phyloP scores from a whole-genome alignment of 2,888 invertebrate species.

The Spodoptera picta region DNA sequence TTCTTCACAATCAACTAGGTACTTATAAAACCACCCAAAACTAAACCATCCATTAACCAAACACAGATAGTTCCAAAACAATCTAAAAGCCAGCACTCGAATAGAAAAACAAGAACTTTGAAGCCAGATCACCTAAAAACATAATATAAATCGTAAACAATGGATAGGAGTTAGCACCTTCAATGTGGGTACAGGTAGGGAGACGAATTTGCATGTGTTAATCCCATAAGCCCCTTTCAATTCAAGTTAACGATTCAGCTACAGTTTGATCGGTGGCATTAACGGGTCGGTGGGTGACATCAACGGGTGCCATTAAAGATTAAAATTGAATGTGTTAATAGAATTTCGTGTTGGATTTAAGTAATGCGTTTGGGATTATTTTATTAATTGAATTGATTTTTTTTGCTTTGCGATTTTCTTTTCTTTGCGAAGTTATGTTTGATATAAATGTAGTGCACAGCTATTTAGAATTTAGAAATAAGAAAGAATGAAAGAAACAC shows the following conservation, averaged over 20 bases:
- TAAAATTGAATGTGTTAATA: constrained; percentile 53
- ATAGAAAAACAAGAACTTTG: constrained; percentile 30
- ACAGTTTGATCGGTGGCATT: constrained; percentile 56
- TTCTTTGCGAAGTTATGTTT: background rate
- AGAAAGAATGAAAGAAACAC: too few relatives aligned
- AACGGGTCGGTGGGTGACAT: constrained; percentile 46
- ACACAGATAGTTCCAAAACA: background rate
- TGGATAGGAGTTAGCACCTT: constrained; percentile 42
- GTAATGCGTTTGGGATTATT: constrained; percentile 17
- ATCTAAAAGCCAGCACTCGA: constrained; percentile 1
- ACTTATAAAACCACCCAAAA: too few relatives aligned
- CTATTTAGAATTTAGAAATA: too few relatives aligned
- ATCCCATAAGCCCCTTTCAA: constrained; percentile 59
- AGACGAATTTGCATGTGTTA: constrained; percentile 60
- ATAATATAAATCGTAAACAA: constrained; percentile 47
- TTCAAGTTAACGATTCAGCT: constrained; percentile 58
- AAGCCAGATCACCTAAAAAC: constrained; percentile 24
- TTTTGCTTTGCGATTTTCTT: background rate
- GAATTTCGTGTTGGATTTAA: constrained; percentile 43
- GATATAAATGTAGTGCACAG: too few relatives aligned
- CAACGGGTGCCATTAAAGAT: constrained; percentile 47
- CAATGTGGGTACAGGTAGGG: constrained; percentile 49
- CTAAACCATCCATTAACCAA: too few relatives aligned
- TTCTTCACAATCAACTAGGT: too few relatives aligned
- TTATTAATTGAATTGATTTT: constrained; percentile 7